Conservation (phyloP, 2,888 invertebrate species). For the Drosophila paucipuncta region DNA sequence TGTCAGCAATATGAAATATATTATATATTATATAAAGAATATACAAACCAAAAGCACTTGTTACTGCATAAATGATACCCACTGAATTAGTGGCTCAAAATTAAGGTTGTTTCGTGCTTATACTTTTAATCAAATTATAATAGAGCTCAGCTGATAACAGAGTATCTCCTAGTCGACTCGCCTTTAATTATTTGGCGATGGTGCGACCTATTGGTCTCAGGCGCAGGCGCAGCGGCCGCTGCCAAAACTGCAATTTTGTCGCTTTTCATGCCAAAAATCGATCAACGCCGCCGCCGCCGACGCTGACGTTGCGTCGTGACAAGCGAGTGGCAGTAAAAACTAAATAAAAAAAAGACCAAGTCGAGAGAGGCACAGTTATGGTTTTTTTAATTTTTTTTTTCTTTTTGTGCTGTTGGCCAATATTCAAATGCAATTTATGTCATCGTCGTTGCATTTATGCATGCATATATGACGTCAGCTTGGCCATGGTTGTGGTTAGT, state of each 20-base stretch:
- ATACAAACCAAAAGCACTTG: not conserved
- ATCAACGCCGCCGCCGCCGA: constrained; percentile 46
- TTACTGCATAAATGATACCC: not conserved
- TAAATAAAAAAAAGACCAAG: constrained; percentile 27
- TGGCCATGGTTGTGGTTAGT: constrained; percentile 71
- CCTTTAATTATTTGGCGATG: not conserved
- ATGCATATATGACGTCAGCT: constrained; percentile 70
- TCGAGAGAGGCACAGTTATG: constrained; percentile 46
- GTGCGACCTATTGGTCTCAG: not conserved
- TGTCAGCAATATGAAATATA: not conserved
- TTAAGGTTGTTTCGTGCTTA: not conserved
- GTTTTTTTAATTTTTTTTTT: not conserved
- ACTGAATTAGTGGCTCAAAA: not conserved
- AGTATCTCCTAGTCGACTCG: not conserved
- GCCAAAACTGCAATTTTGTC: constrained; percentile 56
- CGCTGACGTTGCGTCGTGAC: constrained; percentile 73
- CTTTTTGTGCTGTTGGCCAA: constrained; percentile 78
- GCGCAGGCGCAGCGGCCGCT: constrained; percentile 40
- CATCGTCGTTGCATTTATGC: constrained; percentile 73
- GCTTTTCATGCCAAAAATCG: constrained; percentile 68
- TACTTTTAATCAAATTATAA: not conserved
- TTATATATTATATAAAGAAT: not conserved
- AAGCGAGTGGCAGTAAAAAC: constrained; percentile 54
- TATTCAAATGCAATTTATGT: constrained; percentile 83
- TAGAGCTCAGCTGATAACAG: not conserved